These are phyloP conservation scores for Volucella bombylans DNA, from an alignment of 2,888 invertebrate genomes.

Conservation along the genomic window DNA sequence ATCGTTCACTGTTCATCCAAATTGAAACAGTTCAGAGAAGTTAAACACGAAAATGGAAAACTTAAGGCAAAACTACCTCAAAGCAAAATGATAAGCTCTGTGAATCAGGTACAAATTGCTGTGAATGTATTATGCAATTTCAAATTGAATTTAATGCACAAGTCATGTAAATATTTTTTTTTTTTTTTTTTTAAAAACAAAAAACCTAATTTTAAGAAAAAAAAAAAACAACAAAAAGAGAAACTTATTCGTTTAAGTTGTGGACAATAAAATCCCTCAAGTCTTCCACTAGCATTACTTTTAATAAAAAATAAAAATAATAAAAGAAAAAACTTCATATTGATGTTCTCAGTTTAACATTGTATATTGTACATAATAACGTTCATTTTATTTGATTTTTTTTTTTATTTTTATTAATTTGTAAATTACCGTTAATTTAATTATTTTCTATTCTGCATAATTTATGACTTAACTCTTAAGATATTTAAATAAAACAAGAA, in stretches of 20 bases:
- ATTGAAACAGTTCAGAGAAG: constrained; percentile 44
- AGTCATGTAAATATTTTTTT: constrained; percentile 65
- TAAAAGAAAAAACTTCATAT: constrained; percentile 39
- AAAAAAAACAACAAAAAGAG: constrained; percentile 18
- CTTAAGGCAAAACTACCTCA: constrained; percentile 57
- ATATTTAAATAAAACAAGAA: constrained; percentile 59
- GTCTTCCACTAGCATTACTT: constrained; percentile 70
- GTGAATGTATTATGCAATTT: constrained; percentile 73
- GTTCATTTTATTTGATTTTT: not conserved
- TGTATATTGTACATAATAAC: constrained; percentile 55
- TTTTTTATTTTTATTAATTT: constrained; percentile 12
- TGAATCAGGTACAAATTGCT: constrained; percentile 70
- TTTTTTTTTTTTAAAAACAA: constrained; percentile 7
- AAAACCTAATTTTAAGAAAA: constrained; percentile 43
- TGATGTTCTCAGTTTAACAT: constrained; percentile 63
- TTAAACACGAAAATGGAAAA: constrained; percentile 19
- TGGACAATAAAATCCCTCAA: constrained; percentile 68
- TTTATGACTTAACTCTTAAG: constrained; percentile 63
- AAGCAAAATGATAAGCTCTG: constrained; percentile 48
- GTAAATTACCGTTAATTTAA: constrained; percentile 44
- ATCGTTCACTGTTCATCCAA: not conserved
- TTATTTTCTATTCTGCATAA: constrained; percentile 60
- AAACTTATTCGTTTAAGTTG: constrained; percentile 29
- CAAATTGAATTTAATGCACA: constrained; percentile 73
- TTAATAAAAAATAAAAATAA: constrained; percentile 3